phyloP scores from a whole-genome alignment of 1,140 invertebrate genomes.

The Hylyphantes graminicola region DNA sequence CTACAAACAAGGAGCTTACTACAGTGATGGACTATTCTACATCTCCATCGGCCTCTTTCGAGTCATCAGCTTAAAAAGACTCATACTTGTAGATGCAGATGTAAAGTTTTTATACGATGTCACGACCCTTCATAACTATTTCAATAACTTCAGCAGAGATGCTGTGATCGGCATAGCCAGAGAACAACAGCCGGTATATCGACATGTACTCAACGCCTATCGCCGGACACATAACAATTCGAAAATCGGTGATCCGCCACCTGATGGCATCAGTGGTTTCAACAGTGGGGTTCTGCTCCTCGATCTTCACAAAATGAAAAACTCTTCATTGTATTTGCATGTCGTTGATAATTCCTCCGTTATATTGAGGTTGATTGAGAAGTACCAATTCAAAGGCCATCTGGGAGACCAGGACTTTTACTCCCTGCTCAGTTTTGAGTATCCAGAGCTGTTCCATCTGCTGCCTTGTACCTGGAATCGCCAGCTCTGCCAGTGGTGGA shows the following conservation, averaged over 20 bases:
- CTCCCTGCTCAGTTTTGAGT: constrained; percentile 79
- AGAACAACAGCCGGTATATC: constrained; percentile 84
- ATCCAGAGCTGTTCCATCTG: constrained; percentile 79
- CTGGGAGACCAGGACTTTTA: constrained; percentile 91
- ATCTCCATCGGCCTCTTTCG: constrained; percentile 81
- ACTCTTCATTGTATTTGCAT: constrained; percentile 73
- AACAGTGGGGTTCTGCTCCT: constrained; percentile 86
- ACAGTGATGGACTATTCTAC: constrained; percentile 85
- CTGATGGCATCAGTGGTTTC: constrained; percentile 72
- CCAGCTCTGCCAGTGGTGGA: constrained; percentile 88
- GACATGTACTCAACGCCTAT: constrained; percentile 80
- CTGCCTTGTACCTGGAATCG: constrained; percentile 86
- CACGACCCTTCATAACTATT: constrained; percentile 76
- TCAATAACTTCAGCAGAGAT: constrained; percentile 73
- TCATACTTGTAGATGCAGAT: constrained; percentile 84
- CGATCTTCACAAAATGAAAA: constrained; percentile 77
- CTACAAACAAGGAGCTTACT: constrained; percentile 81
- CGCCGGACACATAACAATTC: constrained; percentile 72
- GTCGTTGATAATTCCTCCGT: constrained; percentile 71
- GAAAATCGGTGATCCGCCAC: constrained; percentile 72
- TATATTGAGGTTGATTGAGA: constrained; percentile 74
- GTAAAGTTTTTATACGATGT: constrained; percentile 81
- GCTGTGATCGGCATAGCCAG: constrained; percentile 81
- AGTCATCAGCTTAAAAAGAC: constrained; percentile 73
- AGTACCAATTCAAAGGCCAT: constrained; percentile 81